Evolutionary conservation across 2,113 vertebrate species (phyloP), one percentile per base, ranked within the genome.

Genomic region (Hydropotes inermis): DNA sequence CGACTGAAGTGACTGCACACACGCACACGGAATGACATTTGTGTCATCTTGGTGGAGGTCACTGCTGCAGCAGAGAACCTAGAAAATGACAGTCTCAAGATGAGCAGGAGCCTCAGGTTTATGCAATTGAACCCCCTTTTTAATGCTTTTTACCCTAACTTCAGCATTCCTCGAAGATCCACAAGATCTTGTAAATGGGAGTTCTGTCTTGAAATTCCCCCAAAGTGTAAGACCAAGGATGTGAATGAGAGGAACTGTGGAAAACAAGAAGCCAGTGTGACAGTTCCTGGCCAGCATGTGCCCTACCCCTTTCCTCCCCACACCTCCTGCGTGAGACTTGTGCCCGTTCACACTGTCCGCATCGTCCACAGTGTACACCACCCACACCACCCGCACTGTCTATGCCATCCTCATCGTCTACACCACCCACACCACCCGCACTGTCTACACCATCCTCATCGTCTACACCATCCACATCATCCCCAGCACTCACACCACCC

Each of bases 381-480:
- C 12, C 47, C 47, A 50, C 47, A 50, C 47, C 47, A 39, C 21
- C 19, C 2, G 1, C 30, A 4, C 16, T 10, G 21, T 17, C 33
- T 2, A 1, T 10, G 25, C 19, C 0, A 1, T n/a, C 23, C 3
- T 14, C 12, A 14, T 2, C 6, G 2, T 1, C 23, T 13, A 2
- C n/a, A 23, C 7, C 8, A 23, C 1, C 1, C 13, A 30, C 28
- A 0, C n/a, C 8, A 11, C 17, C n/a, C 4, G 1, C 17, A 36
- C 17, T 0, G 2, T 11, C 67, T 5, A 74, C 36, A 23, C n/a
- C 8, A 23, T 12, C 4, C 67, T 13, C n/a, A 39, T 0, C n/a
- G 10, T 23, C 15, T 5, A 2, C 39, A 28, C 0, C 39, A n/a
- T n/a, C n/a, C n/a, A n/a, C n/a, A n/a, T n/a, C n/a, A n/a, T n/a